Conservation (phyloP, 2,797 vertebrate genomes). For the Rhinatrema bivittatum region DNA sequence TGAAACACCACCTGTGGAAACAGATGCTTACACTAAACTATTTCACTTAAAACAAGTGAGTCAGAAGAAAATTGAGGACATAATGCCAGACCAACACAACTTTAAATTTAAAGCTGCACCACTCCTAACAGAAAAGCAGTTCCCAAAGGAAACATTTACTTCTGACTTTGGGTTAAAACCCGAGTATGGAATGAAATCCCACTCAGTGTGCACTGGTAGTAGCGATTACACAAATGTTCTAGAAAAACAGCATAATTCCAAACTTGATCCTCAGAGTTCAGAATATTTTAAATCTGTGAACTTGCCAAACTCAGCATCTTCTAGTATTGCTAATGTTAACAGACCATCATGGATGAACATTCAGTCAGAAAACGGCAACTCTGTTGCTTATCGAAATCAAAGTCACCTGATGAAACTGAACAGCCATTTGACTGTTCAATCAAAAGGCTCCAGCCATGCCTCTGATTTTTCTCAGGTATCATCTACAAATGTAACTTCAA, state of each 20-base stretch:
- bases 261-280: conserved; percentile 44
- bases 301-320: conserved; percentile 34
- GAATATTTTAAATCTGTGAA: conserved; percentile 60
- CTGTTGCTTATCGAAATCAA: conserved; percentile 51
- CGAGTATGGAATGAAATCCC: conserved; percentile 55
- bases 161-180: conserved; percentile 55
- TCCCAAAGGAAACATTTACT: conserved; percentile 56
- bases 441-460: conserved; percentile 48
- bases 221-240: conserved; percentile 43
- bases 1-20: conserved; percentile 51
- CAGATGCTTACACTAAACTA: conserved; percentile 52
- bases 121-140: conserved; percentile 50
- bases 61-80: conserved; percentile 62
- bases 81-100: conserved; percentile 58
- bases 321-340: conserved; percentile 41
- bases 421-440: conserved; percentile 40
- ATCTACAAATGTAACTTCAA: conserved; percentile 49
- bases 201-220: conserved; percentile 40
- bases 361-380: conserved; percentile 42
- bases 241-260: conserved; percentile 58
- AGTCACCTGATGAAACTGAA: conserved; percentile 46
- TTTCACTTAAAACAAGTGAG: conserved; percentile 57
- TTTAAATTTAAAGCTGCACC: conserved; percentile 47
- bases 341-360: conserved; percentile 51
- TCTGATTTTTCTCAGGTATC: conserved; percentile 51